These are phyloP conservation scores for Gobiocypris rarus DNA, from an alignment of 2,113 vertebrate species.

Conservation along the genomic window DNA sequence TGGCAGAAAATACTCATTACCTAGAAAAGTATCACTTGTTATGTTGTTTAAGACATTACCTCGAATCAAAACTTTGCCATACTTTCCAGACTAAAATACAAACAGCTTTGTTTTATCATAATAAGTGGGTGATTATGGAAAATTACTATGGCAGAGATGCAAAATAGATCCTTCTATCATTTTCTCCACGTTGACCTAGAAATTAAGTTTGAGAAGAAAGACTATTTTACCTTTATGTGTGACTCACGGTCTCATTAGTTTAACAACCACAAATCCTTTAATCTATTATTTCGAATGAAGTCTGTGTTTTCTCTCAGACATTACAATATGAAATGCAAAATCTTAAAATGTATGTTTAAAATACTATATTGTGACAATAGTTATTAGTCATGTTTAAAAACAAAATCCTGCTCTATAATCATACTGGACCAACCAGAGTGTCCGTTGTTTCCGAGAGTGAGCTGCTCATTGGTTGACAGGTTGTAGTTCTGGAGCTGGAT, in stretches of 20 bases:
- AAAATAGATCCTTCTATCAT: slow-evolving; percentile 64
- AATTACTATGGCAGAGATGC: slow-evolving; percentile 65
- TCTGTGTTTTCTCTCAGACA: neutral
- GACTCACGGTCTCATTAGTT: slow-evolving; percentile 31
- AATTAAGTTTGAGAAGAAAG: slow-evolving; percentile 55
- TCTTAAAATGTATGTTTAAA: slow-evolving; percentile 21
- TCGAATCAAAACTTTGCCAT: slow-evolving; percentile 36
- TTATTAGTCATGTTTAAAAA: neutral
- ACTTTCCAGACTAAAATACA: slow-evolving; percentile 50
- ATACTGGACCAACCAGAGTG: slow-evolving; percentile 81
- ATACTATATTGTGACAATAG: neutral
- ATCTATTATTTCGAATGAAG: slow-evolving; percentile 14
- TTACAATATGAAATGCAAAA: slow-evolving; percentile 3
- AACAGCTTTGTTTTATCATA: slow-evolving; percentile 60
- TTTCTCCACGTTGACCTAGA: slow-evolving; percentile 60
- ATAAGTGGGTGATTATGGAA: slow-evolving; percentile 70
- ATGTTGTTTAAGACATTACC: slow-evolving; percentile 45
- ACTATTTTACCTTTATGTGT: slow-evolving; percentile 18
- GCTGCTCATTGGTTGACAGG: slow-evolving; percentile 72
- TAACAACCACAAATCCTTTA: slow-evolving; percentile 33
- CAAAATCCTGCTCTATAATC: neutral
- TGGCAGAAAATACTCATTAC: neutral
- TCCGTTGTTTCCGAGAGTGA: slow-evolving; percentile 90
- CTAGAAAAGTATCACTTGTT: slow-evolving; percentile 14
- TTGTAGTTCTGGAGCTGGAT: slow-evolving; percentile 87